phyloP scores from a whole-genome alignment of 2,888 invertebrate species.

The Baccha elongata region DNA sequence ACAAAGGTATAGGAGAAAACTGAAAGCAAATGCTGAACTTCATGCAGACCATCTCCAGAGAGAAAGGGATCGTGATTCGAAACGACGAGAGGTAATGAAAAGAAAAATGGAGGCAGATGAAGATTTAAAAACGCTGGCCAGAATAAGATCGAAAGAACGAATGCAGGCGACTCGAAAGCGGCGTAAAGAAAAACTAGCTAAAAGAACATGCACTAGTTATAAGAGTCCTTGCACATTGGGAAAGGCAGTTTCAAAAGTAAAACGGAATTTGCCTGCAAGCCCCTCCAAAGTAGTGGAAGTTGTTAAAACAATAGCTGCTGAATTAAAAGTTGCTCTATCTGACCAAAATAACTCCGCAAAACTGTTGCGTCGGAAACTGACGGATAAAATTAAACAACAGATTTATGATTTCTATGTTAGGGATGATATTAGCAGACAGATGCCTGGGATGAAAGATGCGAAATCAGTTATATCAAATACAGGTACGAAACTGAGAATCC shows the following conservation, averaged over 20 bases:
- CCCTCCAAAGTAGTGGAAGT: no score
- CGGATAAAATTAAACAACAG: slow-evolving; percentile 11
- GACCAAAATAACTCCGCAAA: not conserved
- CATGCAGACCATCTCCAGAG: no score
- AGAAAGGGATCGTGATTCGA: no score
- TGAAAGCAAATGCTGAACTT: not conserved
- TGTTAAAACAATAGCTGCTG: no score
- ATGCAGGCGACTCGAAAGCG: slow-evolving; percentile 3
- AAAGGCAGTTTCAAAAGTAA: slow-evolving; percentile 10
- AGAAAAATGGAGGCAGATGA: not conserved
- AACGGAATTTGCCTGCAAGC: not conserved
- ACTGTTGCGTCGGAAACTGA: slow-evolving; percentile 20
- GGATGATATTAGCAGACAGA: slow-evolving; percentile 33
- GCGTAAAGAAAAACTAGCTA: slow-evolving; percentile 3
- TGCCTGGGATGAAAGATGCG: slow-evolving; percentile 27
- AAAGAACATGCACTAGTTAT: not conserved
- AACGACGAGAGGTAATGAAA: not conserved
- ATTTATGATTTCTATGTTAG: slow-evolving; percentile 26
- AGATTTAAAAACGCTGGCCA: not conserved
- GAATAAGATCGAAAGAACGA: slow-evolving; percentile 18
- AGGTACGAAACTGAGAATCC: slow-evolving; percentile 18
- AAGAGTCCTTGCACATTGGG: not conserved
- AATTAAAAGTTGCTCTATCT: not conserved
- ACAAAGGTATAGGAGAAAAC: not conserved
- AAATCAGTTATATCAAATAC: slow-evolving; percentile 21